These are phyloP conservation scores for Azorinus chamasolen DNA, from an alignment of 2,888 invertebrate species.

Conservation along the genomic window DNA sequence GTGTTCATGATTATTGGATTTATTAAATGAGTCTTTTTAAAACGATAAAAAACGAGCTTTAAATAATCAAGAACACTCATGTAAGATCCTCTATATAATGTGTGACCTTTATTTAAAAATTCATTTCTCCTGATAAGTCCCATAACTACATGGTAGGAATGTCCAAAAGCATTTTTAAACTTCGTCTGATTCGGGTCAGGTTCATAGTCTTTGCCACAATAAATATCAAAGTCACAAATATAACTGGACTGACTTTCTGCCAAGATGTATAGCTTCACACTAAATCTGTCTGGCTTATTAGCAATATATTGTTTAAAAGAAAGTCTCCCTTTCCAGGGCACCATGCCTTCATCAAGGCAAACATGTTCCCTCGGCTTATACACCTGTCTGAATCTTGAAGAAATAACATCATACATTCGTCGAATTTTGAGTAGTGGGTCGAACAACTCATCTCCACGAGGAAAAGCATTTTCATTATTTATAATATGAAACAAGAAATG, in stretches of 20 bases:
- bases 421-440: conserved; percentile 14
- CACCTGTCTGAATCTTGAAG: conserved; percentile 1
- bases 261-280: conserved; percentile 13
- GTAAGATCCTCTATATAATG: no score
- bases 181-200: conserved; percentile 5
- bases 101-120: conserved; percentile 16
- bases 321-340: conserved; percentile 26
- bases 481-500: no score
- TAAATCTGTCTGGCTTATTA: conserved; percentile 30
- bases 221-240: conserved; percentile 9
- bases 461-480: conserved; percentile 5
- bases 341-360: conserved; percentile 20
- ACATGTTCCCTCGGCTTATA: conserved; percentile 16
- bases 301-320: conserved; percentile 29
- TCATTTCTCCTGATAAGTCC: conserved; percentile 4
- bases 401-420: conserved; percentile 14
- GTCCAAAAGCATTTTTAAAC: not conserved
- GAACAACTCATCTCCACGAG: conserved; percentile 1
- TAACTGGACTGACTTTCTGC: conserved; percentile 10
- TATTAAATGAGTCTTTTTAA: no score
- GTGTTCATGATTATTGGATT: no score
- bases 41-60: no score
- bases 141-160: conserved; percentile 11
- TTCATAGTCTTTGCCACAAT: conserved; percentile 5
- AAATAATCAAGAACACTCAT: no score